Evolutionary conservation across 2,797 vertebrate species (phyloP).

Genomic region (Threskiornis aethiopicus): DNA sequence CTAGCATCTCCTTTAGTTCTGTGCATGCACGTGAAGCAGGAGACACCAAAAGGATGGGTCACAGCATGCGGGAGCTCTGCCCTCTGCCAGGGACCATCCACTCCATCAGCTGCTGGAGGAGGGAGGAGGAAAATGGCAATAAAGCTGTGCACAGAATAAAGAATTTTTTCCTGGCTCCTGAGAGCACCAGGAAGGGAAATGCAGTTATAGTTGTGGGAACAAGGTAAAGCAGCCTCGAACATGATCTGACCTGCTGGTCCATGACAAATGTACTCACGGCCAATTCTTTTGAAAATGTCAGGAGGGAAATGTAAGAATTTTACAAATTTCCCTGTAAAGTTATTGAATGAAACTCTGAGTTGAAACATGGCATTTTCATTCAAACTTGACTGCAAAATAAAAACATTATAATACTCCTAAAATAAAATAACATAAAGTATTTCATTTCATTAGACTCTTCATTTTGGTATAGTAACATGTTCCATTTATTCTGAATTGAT

Average conservation of each 20-base stretch:
- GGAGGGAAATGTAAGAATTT: background rate
- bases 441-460: background rate
- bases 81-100: background rate
- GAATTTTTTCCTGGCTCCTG: background rate
- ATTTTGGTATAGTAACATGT: background rate
- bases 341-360: background rate
- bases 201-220: background rate
- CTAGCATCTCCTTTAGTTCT: background rate
- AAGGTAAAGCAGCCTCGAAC: background rate
- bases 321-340: background rate
- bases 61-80: background rate
- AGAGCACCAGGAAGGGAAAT: background rate
- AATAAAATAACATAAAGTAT: background rate
- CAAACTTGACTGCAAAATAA: background rate
- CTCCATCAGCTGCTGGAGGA: background rate
- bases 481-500: background rate
- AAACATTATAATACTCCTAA: background rate
- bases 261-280: background rate
- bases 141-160: background rate
- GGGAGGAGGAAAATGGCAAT: background rate
- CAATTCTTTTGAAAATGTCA: background rate
- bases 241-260: background rate
- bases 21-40: background rate
- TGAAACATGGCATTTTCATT: background rate
- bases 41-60: background rate